These are phyloP conservation scores for Enoplosus armatus DNA, from an alignment of 2,797 vertebrate species.

Conservation along the genomic window DNA sequence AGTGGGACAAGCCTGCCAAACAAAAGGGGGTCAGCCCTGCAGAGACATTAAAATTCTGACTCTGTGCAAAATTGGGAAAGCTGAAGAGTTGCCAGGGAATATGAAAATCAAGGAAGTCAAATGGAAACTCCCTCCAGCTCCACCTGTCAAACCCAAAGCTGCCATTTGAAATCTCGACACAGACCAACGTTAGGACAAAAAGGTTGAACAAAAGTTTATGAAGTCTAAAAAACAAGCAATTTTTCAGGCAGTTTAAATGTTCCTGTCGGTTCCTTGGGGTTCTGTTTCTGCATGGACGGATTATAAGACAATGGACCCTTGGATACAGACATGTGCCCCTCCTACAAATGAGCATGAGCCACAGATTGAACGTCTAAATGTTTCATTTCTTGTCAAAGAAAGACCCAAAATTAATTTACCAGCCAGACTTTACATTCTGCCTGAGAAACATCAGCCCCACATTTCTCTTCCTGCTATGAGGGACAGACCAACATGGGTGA, in stretches of 20 bases:
- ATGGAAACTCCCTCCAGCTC: conserved; percentile 12
- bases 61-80: conserved; percentile 8
- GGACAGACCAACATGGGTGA: conserved; percentile 18
- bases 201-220: neutral
- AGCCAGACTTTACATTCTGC: conserved; percentile 6
- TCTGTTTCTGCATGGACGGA: neutral
- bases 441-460: neutral
- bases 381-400: conserved; percentile 5
- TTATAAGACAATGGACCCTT: neutral
- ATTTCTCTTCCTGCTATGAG: conserved; percentile 3
- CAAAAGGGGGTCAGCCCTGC: conserved; percentile 35
- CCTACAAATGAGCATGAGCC: neutral
- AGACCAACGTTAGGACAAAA: neutral
- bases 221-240: neutral
- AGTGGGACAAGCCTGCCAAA: conserved; percentile 22
- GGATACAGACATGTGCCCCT: neutral
- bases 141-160: conserved; percentile 24
- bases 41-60: conserved; percentile 45
- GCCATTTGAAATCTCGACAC: neutral
- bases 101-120: conserved; percentile 26
- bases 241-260: conserved; percentile 1
- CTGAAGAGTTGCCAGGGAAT: conserved; percentile 16
- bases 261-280: neutral
- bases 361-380: neutral
- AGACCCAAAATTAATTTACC: neutral